These are phyloP conservation scores for Spicauda simplicius DNA, from an alignment of 2,888 invertebrate species.

Conservation along the genomic window DNA sequence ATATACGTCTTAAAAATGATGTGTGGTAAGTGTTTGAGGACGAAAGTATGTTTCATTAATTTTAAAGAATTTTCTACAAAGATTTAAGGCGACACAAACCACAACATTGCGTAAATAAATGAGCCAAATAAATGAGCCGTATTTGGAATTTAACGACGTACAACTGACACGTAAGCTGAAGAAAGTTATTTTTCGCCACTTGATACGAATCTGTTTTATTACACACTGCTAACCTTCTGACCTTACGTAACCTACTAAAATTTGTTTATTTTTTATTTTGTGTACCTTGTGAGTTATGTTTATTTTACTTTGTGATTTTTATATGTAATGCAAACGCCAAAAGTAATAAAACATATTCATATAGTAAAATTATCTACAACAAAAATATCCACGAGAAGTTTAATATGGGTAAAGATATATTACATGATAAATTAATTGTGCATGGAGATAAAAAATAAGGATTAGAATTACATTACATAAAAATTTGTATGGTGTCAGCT, in stretches of 20 bases:
- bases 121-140: constrained; percentile 18
- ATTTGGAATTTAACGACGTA: constrained; percentile 30
- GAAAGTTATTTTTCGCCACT: constrained; percentile 31
- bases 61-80: neutral
- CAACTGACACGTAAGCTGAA: constrained; percentile 15
- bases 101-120: constrained; percentile 22
- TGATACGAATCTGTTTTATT: constrained; percentile 33
- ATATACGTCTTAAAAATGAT: too few species aligned
- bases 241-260: constrained; percentile 28
- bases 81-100: neutral
- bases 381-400: too few species aligned
- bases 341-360: too few species aligned
- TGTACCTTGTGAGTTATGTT: neutral
- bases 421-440: too few species aligned
- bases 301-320: too few species aligned
- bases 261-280: constrained; percentile 13
- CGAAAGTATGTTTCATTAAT: neutral
- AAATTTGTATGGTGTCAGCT: too few species aligned
- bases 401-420: too few species aligned
- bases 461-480: too few species aligned
- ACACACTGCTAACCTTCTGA: constrained; percentile 19
- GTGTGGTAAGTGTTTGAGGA: too few species aligned
- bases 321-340: too few species aligned
- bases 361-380: too few species aligned
- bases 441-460: too few species aligned